A percentile compares a stretch with the other conserved stretches of the same genome.
phyloP scores from a whole-genome alignment of 1,140 invertebrate genomes.

The Diuraphis noxia region DNA sequence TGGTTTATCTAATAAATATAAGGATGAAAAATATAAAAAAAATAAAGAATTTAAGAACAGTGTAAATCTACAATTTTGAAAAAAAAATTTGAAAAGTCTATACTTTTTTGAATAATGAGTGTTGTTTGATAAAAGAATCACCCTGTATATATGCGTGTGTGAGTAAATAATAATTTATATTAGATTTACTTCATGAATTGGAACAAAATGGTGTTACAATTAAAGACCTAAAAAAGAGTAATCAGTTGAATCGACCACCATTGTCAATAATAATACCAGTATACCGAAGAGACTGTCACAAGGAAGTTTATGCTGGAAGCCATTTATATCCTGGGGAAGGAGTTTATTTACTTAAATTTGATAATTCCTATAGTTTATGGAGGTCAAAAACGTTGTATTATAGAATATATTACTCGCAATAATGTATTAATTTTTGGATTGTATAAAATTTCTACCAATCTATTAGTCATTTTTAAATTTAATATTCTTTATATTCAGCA shows the following conservation, averaged over 20 bases:
- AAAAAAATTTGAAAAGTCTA: too few relatives aligned
- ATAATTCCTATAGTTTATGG: conserved; percentile 99
- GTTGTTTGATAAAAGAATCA: too few relatives aligned
- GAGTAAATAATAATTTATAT: neutral
- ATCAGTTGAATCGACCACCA: conserved; percentile 62
- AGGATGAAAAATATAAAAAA: too few relatives aligned
- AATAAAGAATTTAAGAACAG: too few relatives aligned
- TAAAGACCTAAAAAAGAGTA: conserved; percentile 38
- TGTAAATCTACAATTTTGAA: too few relatives aligned
- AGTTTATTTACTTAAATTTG: conserved; percentile 97
- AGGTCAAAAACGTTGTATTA: conserved; percentile 99
- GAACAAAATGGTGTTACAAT: conserved; percentile 50
- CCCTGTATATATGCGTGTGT: too few relatives aligned
- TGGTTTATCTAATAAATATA: too few relatives aligned
- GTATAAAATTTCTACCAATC: neutral
- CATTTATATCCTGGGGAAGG: conserved; percentile 96
- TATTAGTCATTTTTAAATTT: neutral
- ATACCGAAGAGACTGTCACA: conserved; percentile 92
- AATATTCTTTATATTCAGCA: neutral
- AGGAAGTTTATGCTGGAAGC: conserved; percentile 95
- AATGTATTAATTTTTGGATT: conserved; percentile 55
- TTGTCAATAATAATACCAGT: conserved; percentile 85
- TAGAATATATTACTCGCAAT: conserved; percentile 93
- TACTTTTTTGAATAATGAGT: too few relatives aligned
- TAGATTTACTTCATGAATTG: conserved; percentile 45